Conservation (phyloP, 2,797 vertebrate genomes). For the Ptychadena robeensis region DNA sequence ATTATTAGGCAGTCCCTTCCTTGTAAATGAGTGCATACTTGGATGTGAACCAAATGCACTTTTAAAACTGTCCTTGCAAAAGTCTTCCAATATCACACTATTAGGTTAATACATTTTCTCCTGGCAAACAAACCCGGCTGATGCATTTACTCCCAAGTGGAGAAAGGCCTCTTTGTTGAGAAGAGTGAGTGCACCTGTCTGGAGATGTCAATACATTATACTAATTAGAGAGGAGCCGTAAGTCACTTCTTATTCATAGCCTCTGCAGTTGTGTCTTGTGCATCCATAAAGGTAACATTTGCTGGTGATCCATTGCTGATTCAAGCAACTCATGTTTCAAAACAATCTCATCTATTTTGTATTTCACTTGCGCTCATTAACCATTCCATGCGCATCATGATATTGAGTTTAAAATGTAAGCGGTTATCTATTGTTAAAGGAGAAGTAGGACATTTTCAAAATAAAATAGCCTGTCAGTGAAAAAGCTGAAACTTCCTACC, state of each 20-base stretch:
- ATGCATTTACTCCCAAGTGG: constrained; percentile 75
- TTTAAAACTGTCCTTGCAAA: constrained; percentile 46
- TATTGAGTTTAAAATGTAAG: not conserved
- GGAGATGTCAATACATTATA: constrained; percentile 55
- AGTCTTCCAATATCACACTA: constrained; percentile 35
- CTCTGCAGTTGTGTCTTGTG: constrained; percentile 19
- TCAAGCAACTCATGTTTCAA: constrained; percentile 28
- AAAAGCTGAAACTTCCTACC: no score
- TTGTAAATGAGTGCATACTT: constrained; percentile 38
- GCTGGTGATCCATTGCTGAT: constrained; percentile 34
- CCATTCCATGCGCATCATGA: not conserved
- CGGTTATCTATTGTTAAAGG: not conserved
- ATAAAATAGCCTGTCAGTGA: no score
- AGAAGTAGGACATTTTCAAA: not conserved
- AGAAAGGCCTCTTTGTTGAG: constrained; percentile 44
- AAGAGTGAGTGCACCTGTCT: constrained; percentile 56
- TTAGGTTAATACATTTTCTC: constrained; percentile 50
- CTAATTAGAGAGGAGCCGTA: constrained; percentile 53
- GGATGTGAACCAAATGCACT: constrained; percentile 37
- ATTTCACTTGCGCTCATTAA: constrained; percentile 29
- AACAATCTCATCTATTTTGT: constrained; percentile 31
- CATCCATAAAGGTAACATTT: constrained; percentile 51
- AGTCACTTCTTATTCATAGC: constrained; percentile 50
- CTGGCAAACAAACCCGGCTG: constrained; percentile 53
- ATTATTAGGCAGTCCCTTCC: constrained; percentile 2